phyloP scores from a whole-genome alignment of 2,113 vertebrate genomes.

The Syngnathoides biaculeatus region DNA sequence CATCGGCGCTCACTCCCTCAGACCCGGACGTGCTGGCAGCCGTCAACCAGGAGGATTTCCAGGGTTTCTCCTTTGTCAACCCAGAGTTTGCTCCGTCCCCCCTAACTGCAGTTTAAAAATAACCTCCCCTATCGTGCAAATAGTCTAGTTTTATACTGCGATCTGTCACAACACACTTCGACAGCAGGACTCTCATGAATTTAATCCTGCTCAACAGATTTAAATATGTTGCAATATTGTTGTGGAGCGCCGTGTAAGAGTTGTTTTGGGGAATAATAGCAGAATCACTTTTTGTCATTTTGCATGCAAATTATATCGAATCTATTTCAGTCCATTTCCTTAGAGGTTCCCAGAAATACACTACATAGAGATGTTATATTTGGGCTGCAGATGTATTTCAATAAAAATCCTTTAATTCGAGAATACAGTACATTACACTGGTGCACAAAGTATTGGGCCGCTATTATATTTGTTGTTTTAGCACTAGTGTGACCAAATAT shows the following conservation, averaged over 20 bases:
- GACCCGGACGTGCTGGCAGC: conserved; percentile 85
- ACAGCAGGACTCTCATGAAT: not conserved
- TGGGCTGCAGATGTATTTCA: not conserved
- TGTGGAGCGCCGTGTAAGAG: too few species aligned
- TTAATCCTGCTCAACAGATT: too few species aligned
- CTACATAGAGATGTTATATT: not conserved
- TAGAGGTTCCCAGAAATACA: not conserved
- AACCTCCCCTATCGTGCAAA: not conserved
- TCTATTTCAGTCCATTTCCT: not conserved
- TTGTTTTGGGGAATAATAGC: not conserved
- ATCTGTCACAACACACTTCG: not conserved
- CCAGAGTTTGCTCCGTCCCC: conserved; percentile 73
- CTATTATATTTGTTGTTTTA: not conserved
- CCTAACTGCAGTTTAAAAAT: conserved; percentile 70
- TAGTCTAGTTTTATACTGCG: not conserved
- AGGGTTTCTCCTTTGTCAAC: conserved; percentile 84
- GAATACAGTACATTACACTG: not conserved
- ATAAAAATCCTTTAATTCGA: not conserved
- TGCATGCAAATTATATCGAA: not conserved
- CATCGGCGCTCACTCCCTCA: conserved; percentile 82
- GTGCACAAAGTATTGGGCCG: not conserved
- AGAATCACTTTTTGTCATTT: not conserved
- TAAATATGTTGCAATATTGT: not conserved
- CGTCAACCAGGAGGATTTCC: conserved; percentile 85
- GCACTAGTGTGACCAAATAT: not conserved